Percentiles rank a stretch among this genome's conserved stretches.
These are phyloP conservation scores for Pantherophis guttatus DNA, from an alignment of 2,113 vertebrate species.

Conservation along the genomic window DNA sequence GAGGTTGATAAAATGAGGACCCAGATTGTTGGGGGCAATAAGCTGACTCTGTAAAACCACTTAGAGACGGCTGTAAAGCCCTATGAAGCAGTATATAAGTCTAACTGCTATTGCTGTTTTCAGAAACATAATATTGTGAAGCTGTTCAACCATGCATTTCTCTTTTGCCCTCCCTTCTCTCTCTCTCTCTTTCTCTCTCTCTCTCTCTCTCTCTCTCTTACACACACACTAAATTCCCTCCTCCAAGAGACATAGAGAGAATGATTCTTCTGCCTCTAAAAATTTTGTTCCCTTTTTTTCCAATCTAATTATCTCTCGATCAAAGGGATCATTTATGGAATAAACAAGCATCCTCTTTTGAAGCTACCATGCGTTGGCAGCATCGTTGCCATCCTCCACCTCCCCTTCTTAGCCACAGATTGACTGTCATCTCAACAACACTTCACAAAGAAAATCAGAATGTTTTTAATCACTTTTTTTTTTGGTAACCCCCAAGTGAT, in stretches of 20 bases:
- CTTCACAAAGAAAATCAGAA: slow-evolving; percentile 36
- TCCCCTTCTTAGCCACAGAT: slow-evolving; percentile 22
- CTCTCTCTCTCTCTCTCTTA: not conserved
- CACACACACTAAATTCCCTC: slow-evolving; percentile 35
- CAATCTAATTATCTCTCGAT: slow-evolving; percentile 61
- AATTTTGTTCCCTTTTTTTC: slow-evolving; percentile 42
- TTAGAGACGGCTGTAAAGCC: too few relatives aligned
- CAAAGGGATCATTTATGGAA: slow-evolving; percentile 59
- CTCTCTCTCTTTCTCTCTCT: too few relatives aligned
- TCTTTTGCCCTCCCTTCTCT: not conserved
- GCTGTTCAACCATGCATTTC: slow-evolving; percentile 29
- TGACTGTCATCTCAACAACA: slow-evolving; percentile 18
- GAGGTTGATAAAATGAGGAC: too few relatives aligned
- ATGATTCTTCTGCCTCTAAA: slow-evolving; percentile 4
- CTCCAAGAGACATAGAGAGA: not conserved
- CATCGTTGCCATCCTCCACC: slow-evolving; percentile 31
- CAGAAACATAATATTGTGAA: slow-evolving; percentile 30
- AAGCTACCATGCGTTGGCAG: slow-evolving; percentile 57
- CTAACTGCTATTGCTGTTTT: not conserved
- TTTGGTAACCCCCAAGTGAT: not conserved
- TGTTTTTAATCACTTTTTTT: slow-evolving; percentile 18
- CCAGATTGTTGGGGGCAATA: too few relatives aligned
- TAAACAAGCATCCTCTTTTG: slow-evolving; percentile 47
- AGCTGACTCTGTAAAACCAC: too few relatives aligned
- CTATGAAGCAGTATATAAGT: too few relatives aligned